Evolutionary conservation across 2,888 invertebrate genomes (phyloP).

Genomic region (Scaptomyza tumidula): DNA sequence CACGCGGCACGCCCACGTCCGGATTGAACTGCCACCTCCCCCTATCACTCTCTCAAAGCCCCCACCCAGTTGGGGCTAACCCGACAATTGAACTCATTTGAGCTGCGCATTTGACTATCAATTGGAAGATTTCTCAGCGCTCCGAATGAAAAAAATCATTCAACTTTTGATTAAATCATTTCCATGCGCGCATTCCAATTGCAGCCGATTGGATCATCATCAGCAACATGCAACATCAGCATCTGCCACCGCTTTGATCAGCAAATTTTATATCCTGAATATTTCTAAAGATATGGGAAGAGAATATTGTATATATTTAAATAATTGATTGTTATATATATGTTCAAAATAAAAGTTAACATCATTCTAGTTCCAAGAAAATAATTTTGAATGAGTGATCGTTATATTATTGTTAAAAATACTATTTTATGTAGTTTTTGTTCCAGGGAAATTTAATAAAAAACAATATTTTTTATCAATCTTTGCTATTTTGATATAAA

Average conservation of each 20-base stretch:
- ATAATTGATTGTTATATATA: no score
- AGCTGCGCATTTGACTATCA: constrained; percentile 63
- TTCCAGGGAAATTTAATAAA: no score
- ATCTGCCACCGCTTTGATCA: constrained; percentile 12
- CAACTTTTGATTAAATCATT: constrained; percentile 69
- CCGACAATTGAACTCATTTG: constrained; percentile 71
- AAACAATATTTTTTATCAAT: no score
- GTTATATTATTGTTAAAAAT: no score
- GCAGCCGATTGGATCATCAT: constrained; percentile 56
- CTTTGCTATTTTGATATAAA: no score
- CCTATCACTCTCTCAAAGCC: background rate
- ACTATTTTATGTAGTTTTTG: no score
- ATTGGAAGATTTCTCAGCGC: constrained; percentile 61
- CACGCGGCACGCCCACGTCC: constrained; percentile 59
- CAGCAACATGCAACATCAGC: constrained; percentile 23
- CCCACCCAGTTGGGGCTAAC: constrained; percentile 33
- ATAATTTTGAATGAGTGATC: no score
- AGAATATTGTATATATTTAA: no score
- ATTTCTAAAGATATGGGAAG: no score
- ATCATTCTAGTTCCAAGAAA: no score
- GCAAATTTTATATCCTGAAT: background rate
- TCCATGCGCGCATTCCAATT: constrained; percentile 50
- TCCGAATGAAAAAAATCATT: constrained; percentile 38
- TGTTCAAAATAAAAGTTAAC: no score
- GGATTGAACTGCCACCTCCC: constrained; percentile 24